Evolutionary conservation across 2,888 invertebrate species (phyloP).

Genomic region (Synergus gifuensis): DNA sequence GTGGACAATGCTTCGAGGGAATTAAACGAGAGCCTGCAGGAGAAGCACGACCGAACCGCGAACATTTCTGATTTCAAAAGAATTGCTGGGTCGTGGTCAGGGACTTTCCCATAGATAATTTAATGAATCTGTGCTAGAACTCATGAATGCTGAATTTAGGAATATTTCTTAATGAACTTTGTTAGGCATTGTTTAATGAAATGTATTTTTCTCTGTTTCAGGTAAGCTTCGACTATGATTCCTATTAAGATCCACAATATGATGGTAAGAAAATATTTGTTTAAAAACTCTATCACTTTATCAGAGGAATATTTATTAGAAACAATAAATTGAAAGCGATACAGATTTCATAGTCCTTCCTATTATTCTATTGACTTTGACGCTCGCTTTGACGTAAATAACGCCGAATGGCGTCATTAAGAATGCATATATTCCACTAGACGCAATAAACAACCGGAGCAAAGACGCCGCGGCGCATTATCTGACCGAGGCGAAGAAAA

Average conservation of each 20-base stretch:
- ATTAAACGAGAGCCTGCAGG: slow-evolving; percentile 61
- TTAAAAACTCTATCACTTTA: no score
- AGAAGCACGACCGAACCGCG: slow-evolving; percentile 46
- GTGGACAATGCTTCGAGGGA: slow-evolving; percentile 73
- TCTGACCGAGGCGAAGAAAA: slow-evolving; percentile 32
- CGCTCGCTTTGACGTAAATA: background rate
- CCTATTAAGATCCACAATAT: background rate
- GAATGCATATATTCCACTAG: slow-evolving; percentile 15
- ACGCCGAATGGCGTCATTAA: slow-evolving; percentile 12
- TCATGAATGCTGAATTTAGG: background rate
- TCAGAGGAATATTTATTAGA: background rate
- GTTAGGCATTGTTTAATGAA: background rate
- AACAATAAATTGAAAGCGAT: background rate
- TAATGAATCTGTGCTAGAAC: background rate
- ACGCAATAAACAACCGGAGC: slow-evolving; percentile 26
- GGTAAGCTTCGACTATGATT: slow-evolving; percentile 6
- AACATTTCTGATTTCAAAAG: slow-evolving; percentile 52
- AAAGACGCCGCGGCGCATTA: slow-evolving; percentile 25
- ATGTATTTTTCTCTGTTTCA: slow-evolving; percentile 6
- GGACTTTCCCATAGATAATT: slow-evolving; percentile 1
- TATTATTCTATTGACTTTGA: slow-evolving; percentile 4
- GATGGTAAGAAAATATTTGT: background rate
- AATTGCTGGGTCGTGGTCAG: slow-evolving; percentile 39
- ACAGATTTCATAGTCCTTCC: background rate
- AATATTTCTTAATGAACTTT: background rate